Percentiles rank a stretch among this genome's conserved stretches.
Evolutionary conservation across 2,113 vertebrate species (phyloP).

Genomic region (Austrofundulus limnaeus): DNA sequence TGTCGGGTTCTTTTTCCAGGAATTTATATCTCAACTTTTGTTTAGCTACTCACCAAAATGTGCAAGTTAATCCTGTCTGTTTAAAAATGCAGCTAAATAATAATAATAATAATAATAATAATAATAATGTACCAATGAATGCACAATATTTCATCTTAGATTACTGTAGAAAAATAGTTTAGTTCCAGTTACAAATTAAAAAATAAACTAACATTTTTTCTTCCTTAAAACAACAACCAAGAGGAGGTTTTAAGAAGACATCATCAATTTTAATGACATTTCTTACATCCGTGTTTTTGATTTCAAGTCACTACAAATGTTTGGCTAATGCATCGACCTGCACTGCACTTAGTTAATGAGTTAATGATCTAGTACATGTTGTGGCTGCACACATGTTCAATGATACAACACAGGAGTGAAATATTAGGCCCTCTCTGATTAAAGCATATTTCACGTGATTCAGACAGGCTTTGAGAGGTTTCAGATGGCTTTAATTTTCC

Average conservation of each 20-base stretch:
- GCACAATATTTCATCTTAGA: too few relatives aligned
- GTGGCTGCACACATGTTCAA: constrained; percentile 14
- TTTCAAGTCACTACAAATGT: constrained; percentile 28
- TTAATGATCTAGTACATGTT: constrained; percentile 29
- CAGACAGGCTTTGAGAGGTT: constrained; percentile 43
- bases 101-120: too few relatives aligned
- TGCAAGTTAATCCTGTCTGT: neutral
- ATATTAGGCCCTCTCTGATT: constrained; percentile 58
- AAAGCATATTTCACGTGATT: constrained; percentile 41
- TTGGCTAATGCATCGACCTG: constrained; percentile 12
- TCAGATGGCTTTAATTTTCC: constrained; percentile 58
- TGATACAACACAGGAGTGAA: constrained; percentile 31
- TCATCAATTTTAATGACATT: constrained; percentile 16
- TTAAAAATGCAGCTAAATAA: too few relatives aligned
- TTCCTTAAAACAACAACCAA: neutral
- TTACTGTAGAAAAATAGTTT: too few relatives aligned
- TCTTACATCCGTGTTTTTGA: constrained; percentile 10
- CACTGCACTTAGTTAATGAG: constrained; percentile 35
- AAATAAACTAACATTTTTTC: too few relatives aligned
- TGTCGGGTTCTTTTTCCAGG: neutral
- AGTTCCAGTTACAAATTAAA: constrained; percentile 2
- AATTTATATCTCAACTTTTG: neutral
- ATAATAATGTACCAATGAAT: too few relatives aligned
- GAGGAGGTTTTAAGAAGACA: constrained; percentile 4
- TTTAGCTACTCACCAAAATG: neutral